A percentile compares a stretch with the other conserved stretches of the same genome.
Evolutionary conservation across 92 coral and sea anemone species (phyloP).

Genomic region (Actinostola sp.): DNA sequence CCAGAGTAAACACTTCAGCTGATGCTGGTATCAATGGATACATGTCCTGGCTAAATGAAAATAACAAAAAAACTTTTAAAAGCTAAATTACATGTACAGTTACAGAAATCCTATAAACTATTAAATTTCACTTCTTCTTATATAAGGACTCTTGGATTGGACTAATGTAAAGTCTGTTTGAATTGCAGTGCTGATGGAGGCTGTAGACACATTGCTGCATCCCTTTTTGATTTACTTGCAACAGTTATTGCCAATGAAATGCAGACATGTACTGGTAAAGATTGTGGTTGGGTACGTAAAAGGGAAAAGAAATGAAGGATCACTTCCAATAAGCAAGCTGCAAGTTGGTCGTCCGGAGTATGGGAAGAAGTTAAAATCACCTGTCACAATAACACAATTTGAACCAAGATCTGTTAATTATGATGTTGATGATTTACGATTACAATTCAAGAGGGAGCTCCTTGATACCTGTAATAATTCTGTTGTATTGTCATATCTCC

Average conservation of each 20-base stretch:
- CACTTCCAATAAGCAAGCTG: constrained; percentile 40
- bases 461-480: constrained; percentile 12
- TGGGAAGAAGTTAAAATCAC: constrained; percentile 31
- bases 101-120: too few relatives aligned
- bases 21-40: too few relatives aligned
- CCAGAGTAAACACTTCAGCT: too few relatives aligned
- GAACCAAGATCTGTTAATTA: constrained; percentile 23
- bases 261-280: constrained; percentile 59
- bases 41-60: too few relatives aligned
- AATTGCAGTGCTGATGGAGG: constrained; percentile 46
- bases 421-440: constrained; percentile 8
- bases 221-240: constrained; percentile 46
- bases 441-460: constrained; percentile 3
- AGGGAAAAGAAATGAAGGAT: constrained; percentile 34
- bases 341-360: constrained; percentile 43
- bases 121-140: too few relatives aligned
- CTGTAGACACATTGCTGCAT: constrained; percentile 70
- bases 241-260: constrained; percentile 30
- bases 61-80: too few relatives aligned
- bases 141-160: neutral
- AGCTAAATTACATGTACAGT: too few relatives aligned
- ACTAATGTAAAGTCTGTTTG: neutral
- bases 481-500: constrained; percentile 33
- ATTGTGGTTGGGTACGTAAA: constrained; percentile 22
- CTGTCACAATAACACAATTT: constrained; percentile 23